Conservation (phyloP, 2,888 invertebrate genomes). For the Tortricodes alternella region DNA sequence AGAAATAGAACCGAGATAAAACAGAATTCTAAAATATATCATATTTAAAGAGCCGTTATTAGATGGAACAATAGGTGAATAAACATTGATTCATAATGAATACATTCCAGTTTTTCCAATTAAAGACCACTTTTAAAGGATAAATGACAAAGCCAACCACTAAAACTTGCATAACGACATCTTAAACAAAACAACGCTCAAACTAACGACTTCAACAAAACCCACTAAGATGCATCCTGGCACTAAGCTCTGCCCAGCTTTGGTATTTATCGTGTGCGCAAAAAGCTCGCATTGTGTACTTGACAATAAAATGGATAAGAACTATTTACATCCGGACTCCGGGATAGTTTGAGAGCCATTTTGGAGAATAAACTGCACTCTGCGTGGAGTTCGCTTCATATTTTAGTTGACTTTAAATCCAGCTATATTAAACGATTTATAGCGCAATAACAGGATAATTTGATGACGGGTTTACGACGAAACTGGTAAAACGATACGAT, state of each 20-base stretch:
- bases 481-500: background rate
- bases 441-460: slow-evolving; percentile 11
- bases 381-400: slow-evolving; percentile 26
- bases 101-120: too few species aligned
- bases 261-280: slow-evolving; percentile 6
- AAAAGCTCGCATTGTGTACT: slow-evolving; percentile 26
- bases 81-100: too few species aligned
- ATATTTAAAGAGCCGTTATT: too few species aligned
- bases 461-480: slow-evolving; percentile 2
- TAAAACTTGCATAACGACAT: background rate
- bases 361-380: slow-evolving; percentile 27
- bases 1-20: too few species aligned
- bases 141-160: background rate
- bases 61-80: too few species aligned
- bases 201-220: slow-evolving; percentile 12
- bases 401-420: slow-evolving; percentile 21
- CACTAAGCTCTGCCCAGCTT: slow-evolving; percentile 8
- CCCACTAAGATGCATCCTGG: slow-evolving; percentile 15
- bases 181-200: slow-evolving; percentile 1
- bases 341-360: slow-evolving; percentile 18
- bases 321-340: slow-evolving; percentile 22
- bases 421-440: slow-evolving; percentile 21
- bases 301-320: slow-evolving; percentile 29
- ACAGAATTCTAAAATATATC: too few species aligned
- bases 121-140: too few species aligned